A percentile compares a stretch with the other conserved stretches of the same genome.
phyloP scores from a whole-genome alignment of 2,113 vertebrate species.

The Coturnix japonica region DNA sequence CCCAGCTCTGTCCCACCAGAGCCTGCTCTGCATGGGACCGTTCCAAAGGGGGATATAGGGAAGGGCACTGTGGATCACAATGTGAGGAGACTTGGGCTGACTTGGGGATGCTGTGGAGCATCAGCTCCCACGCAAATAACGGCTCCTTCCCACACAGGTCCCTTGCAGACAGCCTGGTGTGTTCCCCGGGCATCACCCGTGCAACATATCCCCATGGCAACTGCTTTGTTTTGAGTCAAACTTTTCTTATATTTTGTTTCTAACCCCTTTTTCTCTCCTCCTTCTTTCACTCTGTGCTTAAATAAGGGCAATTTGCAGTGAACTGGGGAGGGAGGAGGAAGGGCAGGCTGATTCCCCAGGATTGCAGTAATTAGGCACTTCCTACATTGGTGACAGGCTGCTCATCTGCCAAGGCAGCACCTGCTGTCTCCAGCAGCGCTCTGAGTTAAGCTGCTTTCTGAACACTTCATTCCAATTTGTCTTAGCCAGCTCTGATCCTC shows the following conservation, averaged over 20 bases:
- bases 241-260: neutral
- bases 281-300: neutral
- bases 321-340: constrained; percentile 41
- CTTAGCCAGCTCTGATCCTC: neutral
- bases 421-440: constrained; percentile 12
- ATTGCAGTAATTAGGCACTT: constrained; percentile 44
- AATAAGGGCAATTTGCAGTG: neutral
- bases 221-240: constrained; percentile 47
- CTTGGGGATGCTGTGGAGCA: fast-evolving
- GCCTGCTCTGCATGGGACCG: neutral
- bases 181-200: neutral
- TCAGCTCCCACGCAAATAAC: neutral
- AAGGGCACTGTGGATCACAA: neutral
- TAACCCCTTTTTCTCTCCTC: neutral
- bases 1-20: neutral
- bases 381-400: neutral
- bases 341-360: constrained; percentile 11
- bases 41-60: neutral
- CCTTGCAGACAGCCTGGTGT: neutral
- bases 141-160: neutral
- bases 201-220: neutral
- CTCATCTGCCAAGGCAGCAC: constrained; percentile 43
- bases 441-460: constrained; percentile 52
- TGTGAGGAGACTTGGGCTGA: neutral
- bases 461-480: constrained; percentile 36